A percentile compares a stretch with the other conserved stretches of the same genome.
These are phyloP conservation scores for Aphelinus atriplicis DNA, from an alignment of 1,140 invertebrate species.

Conservation along the genomic window DNA sequence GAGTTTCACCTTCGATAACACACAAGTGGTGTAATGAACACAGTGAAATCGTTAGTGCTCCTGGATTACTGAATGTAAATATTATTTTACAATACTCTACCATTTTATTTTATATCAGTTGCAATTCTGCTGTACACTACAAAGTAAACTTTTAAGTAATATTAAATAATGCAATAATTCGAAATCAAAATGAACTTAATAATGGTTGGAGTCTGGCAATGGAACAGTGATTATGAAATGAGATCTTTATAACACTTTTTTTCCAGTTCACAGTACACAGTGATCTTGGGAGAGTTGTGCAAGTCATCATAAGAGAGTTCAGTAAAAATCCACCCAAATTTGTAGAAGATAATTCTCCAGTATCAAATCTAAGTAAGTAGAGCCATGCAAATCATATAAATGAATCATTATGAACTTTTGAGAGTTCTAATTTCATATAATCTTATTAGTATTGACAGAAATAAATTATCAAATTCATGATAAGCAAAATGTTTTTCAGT, in stretches of 20 bases:
- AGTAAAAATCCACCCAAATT: conserved; percentile 72
- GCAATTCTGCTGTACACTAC: too few species aligned
- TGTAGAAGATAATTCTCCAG: conserved; percentile 58
- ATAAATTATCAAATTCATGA: neutral
- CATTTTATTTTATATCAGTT: too few species aligned
- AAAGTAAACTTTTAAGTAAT: neutral
- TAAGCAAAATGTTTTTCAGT: neutral
- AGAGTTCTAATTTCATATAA: neutral
- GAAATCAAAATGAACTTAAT: conserved; percentile 8
- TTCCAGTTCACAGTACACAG: conserved; percentile 77
- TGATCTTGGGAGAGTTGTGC: conserved; percentile 80
- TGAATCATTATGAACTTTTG: too few species aligned
- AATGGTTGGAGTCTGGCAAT: neutral
- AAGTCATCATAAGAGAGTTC: conserved; percentile 81
- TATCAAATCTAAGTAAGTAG: conserved; percentile 48
- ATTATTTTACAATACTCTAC: neutral
- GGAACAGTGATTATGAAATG: too few species aligned
- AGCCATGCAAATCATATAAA: neutral
- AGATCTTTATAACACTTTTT: conserved; percentile 31
- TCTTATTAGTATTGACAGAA: neutral
- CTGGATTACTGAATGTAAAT: conserved; percentile 76
- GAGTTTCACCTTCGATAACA: conserved; percentile 71
- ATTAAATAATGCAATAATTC: conserved; percentile 7
- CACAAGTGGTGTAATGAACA: conserved; percentile 78
- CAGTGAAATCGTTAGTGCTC: conserved; percentile 74